Evolutionary conservation across 2,113 vertebrate species (phyloP), one percentile per base, ranked within the genome.

Genomic region (Cryptotis parvus): DNA sequence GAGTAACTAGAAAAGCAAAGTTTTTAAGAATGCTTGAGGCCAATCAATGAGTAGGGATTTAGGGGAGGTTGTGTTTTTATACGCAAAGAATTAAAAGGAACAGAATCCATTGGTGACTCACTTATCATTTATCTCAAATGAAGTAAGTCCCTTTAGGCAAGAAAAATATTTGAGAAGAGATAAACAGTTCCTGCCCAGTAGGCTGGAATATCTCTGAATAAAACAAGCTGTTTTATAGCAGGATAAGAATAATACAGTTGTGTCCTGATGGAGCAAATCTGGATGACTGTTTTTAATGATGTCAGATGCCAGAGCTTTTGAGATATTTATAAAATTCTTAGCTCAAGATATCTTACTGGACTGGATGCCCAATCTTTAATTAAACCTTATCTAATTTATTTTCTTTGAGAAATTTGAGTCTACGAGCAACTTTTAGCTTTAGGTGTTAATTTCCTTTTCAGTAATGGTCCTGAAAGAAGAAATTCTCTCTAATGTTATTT

Each of bases 111-210:
- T 79, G 24, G 33, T 58, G 90, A 73, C 41, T 9, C 3, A 66
- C 68, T 24, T 31, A 37, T 84, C 63, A 90, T 75, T 77, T 58
- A 69, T 70, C 61, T 79, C 33, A 75, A 65, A n/a, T 84, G 55
- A 29, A 91, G 12, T 49, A 87, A 70, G 22, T 74, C 58, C 31
- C 78, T 90, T 55, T 43, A 63, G 8, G 26, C 78, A 45, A 89
- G 65, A 69, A 75, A 63, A 55, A 63, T 63, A 63, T 66, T 68
- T 86, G 58, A 63, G n/a, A 55, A 31, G 33, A 52, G 14, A 37
- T 79, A 41, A 86, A 26, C 49, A 79, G 4, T 75, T 55, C 12
- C 45, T 39, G 26, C 8, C n/a, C 41, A 69, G 39, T 31, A 87
- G 43, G 6, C 81, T 76, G 18, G 16, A 49, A 1, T 22, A 15